A percentile compares a stretch with the other conserved stretches of the same genome.
These are phyloP conservation scores for Sorex fumeus DNA, from an alignment of 2,113 vertebrate genomes.

Conservation along the genomic window DNA sequence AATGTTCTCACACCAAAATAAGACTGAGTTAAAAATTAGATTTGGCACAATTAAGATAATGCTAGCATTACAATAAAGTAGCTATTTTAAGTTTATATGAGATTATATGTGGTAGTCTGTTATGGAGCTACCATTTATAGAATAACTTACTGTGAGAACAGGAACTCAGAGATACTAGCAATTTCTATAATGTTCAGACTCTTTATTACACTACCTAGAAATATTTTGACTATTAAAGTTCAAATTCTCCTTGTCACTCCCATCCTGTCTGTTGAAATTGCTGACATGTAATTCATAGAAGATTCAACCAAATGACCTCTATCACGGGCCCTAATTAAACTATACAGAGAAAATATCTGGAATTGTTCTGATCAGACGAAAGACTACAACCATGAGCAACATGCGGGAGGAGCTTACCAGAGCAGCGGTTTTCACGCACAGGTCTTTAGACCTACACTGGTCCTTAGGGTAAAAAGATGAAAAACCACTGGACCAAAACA, in stretches of 20 bases:
- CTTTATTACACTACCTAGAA: background rate
- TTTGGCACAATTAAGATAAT: background rate
- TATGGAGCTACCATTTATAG: background rate
- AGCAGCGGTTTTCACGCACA: background rate
- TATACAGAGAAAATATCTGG: background rate
- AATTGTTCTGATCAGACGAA: background rate
- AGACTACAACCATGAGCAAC: background rate
- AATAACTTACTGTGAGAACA: conserved; percentile 32
- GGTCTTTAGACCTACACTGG: no score
- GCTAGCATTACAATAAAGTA: background rate
- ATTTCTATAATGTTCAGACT: conserved; percentile 35
- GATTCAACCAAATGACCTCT: background rate
- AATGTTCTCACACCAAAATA: conserved; percentile 43
- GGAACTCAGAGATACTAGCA: background rate
- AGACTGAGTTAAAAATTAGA: background rate
- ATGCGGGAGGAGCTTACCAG: background rate
- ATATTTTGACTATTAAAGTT: background rate
- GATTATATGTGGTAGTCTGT: background rate
- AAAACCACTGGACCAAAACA: background rate
- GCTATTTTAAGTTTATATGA: conserved; percentile 9
- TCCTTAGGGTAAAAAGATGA: no score
- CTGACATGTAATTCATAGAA: background rate
- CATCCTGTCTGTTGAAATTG: background rate
- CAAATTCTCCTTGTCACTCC: background rate
- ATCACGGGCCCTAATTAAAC: no score